Evolutionary conservation across 1,140 invertebrate genomes (phyloP), one percentile per base, ranked within the genome.

Genomic region (Triops cancriformis): DNA sequence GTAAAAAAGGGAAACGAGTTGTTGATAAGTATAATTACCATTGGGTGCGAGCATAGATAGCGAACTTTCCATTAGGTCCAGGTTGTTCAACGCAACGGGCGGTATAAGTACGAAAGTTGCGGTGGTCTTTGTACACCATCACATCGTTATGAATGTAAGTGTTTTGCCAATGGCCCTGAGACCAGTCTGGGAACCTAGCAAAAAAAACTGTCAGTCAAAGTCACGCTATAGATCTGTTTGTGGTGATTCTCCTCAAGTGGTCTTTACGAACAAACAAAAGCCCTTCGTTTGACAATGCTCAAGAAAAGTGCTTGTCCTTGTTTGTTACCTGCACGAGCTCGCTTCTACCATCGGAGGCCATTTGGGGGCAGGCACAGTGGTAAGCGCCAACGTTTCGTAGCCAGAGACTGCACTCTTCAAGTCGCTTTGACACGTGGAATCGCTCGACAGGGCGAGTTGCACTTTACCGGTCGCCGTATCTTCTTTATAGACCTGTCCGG

Each of bases 151-250:
- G 83, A n/a, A 91, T 87, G 10, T 86, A 82, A 9, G 90, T 84
- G 80, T 90, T 85, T 83, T 90, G 88, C 90, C 90, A 91, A 64
- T 87, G 82, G 11, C 90, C 90, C 81, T 89, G 87, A 42, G 88
- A 85, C 90, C 90, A 91, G 79, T 88, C 85, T 0, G 90, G 90
- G 80, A 90, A 91, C 76, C 86, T 88, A 79, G 80, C 84, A 80
- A 41, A 76, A 77, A 72, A 72, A 37, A 72, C 26, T 77, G 75
- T 26, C 81, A 81, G 18, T 64, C 43, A 45, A 18, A 45, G 43
- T 45, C 51, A 64, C 51, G 51, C 51, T 64, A 64, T 18, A 64
- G 51, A 64, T 23, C n/a, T 64, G 43, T 45, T 5, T 45, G 3
- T 64, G 51, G 51, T 64, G n/a, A 18, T 14, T 45, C 43, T 23